Evolutionary conservation across 2,113 vertebrate species (phyloP).

Genomic region (Cochlearius cochlearius): DNA sequence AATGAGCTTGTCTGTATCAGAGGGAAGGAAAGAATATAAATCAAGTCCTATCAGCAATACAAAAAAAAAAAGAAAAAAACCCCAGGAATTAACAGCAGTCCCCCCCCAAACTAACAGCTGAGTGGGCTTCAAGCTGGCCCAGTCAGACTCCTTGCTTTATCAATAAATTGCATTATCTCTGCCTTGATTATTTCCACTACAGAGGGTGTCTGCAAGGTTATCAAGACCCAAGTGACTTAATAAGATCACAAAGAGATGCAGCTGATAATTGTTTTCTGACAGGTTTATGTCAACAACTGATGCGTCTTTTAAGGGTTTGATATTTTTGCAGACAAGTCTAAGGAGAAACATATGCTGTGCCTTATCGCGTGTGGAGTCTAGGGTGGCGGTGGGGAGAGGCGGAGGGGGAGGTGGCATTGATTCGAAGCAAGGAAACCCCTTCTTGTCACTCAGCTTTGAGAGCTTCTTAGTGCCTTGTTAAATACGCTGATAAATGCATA

Average conservation of each 20-base stretch:
- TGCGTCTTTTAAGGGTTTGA: neutral
- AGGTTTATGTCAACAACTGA: neutral
- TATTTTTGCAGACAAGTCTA: conserved; percentile 13
- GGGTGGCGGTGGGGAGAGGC: neutral
- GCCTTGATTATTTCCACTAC: neutral
- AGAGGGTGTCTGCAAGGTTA: conserved; percentile 34
- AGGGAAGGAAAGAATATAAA: neutral
- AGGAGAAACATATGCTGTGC: conserved; percentile 16
- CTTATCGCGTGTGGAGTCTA: neutral
- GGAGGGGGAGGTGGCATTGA: neutral
- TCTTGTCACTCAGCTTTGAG: neutral
- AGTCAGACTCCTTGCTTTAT: conserved; percentile 7
- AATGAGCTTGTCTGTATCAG: neutral
- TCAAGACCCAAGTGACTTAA: neutral
- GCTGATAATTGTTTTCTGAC: conserved; percentile 15
- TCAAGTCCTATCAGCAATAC: neutral
- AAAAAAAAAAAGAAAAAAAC: neutral
- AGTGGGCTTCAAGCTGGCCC: neutral
- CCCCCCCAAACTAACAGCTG: neutral
- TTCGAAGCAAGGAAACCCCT: neutral
- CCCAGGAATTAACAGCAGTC: neutral
- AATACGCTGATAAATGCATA: neutral
- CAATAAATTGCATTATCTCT: conserved; percentile 43
- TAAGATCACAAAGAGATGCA: neutral
- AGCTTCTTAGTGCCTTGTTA: neutral